Base-by-base conservation (phyloP, 1,140 invertebrate genomes). In the Drusus annulatus region DNA sequence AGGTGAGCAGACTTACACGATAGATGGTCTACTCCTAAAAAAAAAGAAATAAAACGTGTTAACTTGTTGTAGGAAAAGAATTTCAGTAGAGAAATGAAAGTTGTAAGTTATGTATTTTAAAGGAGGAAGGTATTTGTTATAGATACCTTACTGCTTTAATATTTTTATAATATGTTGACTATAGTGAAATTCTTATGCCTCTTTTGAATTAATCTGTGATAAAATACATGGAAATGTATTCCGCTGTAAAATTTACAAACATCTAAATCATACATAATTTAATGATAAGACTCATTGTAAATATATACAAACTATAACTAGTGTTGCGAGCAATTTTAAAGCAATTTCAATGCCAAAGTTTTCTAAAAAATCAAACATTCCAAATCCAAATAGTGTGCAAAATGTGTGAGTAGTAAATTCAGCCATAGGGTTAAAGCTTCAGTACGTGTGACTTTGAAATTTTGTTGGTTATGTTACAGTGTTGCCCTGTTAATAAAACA, bases 1-100 rank as follows among this genome's bases (percentile, higher is more conserved):
- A 84, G 76, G 56, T 74, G 82, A 83, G 82, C 82, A 83, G 81
- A 90, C 89, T 90, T 90, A 90, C 89, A 87, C 87, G 87, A 90
- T 89, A 86, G 89, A 90, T 84, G 89, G 88, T 90, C 89, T 90
- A 90, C 89, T 89, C 89, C 89, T 90, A 90, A 87, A 90, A 90
- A 90, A 89, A 89, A 88, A 90, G 88, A 80, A 78, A 82, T 77
- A 83, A 80, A 83, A 79, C 63, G 56, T 68, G 69, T 82, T 82
- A 82, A 82, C 81, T 78, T 51, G 36, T 65, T 77, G 19, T 77
- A 21, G n/a, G 19, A 51, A 76, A 28, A 65, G 36, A 54, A 16
- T 69, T 45, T 50, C 65, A 69, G 17, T 69, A 36, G 60, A 63
- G 23, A 10, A 45, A 45, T 45, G 10, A 45, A 45, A 45, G 8